phyloP scores from a whole-genome alignment of 2,888 invertebrate species.

The Xylocampa areola region DNA sequence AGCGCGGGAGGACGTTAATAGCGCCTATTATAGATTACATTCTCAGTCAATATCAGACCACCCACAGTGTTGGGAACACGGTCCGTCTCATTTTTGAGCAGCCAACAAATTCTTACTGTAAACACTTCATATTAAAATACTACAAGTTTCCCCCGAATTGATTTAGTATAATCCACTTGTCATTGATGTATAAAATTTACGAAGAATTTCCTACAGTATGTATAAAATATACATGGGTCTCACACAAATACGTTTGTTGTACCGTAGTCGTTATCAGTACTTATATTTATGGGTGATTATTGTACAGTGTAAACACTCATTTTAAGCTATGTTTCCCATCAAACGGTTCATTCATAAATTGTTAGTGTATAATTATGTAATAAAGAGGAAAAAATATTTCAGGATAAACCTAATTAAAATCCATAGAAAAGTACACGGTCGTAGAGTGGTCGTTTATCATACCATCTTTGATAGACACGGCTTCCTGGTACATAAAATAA shows the following conservation, averaged over 20 bases:
- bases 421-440: too few species aligned
- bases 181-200: constrained; percentile 28
- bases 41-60: constrained; percentile 44
- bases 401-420: too few species aligned
- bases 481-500: constrained; percentile 8
- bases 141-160: constrained; percentile 14
- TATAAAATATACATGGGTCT: constrained; percentile 19
- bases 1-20: constrained; percentile 60
- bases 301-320: too few species aligned
- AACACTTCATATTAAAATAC: constrained; percentile 17
- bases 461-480: neutral
- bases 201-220: constrained; percentile 24
- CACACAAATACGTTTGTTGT: neutral
- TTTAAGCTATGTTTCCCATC: too few species aligned
- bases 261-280: too few species aligned
- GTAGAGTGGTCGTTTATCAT: too few species aligned
- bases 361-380: too few species aligned
- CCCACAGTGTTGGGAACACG: constrained; percentile 43
- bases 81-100: constrained; percentile 28
- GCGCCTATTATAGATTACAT: constrained; percentile 53
- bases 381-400: too few species aligned
- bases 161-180: constrained; percentile 17
- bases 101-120: constrained; percentile 10
- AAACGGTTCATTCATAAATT: too few species aligned
- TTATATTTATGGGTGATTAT: too few species aligned